Evolutionary conservation across 1,140 invertebrate species (phyloP).

Genomic region (Diplogasteroides magnus): DNA sequence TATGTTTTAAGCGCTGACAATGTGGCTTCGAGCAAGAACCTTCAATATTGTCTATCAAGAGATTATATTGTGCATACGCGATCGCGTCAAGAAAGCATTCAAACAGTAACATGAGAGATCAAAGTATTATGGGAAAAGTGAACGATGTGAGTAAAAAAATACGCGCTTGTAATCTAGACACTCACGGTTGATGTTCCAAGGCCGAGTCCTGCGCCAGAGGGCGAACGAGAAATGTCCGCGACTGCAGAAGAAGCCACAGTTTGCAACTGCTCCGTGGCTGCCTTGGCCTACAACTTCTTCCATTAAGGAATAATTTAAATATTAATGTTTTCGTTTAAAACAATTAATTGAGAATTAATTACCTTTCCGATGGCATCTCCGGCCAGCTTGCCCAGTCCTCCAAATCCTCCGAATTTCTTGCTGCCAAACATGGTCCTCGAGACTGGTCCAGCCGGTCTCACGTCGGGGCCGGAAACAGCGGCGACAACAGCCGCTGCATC

Average conservation of each 20-base stretch:
- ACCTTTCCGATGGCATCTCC: slow-evolving; percentile 15
- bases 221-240: not conserved
- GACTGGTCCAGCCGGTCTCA: no score
- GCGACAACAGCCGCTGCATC: slow-evolving; percentile 10
- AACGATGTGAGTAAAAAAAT: no score
- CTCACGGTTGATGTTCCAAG: no score
- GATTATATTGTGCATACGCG: no score
- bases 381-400: slow-evolving; percentile 23
- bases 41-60: no score
- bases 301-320: slow-evolving; percentile 6
- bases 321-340: not conserved
- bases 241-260: slow-evolving; percentile 6
- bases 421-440: not conserved
- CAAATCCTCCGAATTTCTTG: slow-evolving; percentile 3
- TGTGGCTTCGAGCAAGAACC: no score
- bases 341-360: slow-evolving; percentile 3
- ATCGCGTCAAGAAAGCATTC: no score
- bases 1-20: no score
- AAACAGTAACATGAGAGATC: no score
- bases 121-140: no score
- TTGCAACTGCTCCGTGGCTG: slow-evolving; percentile 23
- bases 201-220: no score
- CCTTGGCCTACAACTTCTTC: slow-evolving; percentile 20
- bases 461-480: slow-evolving; percentile 5
- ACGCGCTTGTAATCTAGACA: no score